These are phyloP conservation scores for Oligia latruncula DNA, from an alignment of 2,888 invertebrate species.

Conservation along the genomic window DNA sequence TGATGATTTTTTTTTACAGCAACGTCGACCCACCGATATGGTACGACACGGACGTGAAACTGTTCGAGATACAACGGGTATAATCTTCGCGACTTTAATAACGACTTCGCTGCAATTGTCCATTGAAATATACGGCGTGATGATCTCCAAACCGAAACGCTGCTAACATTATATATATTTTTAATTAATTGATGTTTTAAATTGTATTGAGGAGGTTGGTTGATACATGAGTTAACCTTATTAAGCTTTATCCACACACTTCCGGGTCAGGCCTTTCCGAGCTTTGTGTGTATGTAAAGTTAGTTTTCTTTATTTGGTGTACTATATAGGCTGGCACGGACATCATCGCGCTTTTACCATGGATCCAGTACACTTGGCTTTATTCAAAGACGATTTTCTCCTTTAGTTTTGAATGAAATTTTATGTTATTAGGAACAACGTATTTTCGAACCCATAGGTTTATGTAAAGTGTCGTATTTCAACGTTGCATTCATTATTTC, in stretches of 20 bases:
- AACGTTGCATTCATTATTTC: too few species aligned
- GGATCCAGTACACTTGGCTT: too few species aligned
- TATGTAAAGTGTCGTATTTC: too few species aligned
- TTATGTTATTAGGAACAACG: too few species aligned
- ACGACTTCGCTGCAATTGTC: constrained; percentile 22
- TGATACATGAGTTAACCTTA: constrained; percentile 1
- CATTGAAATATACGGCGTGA: constrained; percentile 3
- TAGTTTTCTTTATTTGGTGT: neutral
- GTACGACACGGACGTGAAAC: constrained; percentile 99
- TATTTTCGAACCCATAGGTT: too few species aligned
- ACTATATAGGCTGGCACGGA: neutral
- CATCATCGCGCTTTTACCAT: too few species aligned
- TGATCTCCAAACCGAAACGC: constrained; percentile 41
- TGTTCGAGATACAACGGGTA: constrained; percentile 99
- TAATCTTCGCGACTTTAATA: constrained; percentile 81
- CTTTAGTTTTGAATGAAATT: too few species aligned
- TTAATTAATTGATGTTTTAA: constrained; percentile 3
- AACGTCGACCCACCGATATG: constrained; percentile 99
- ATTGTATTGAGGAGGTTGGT: constrained; percentile 3
- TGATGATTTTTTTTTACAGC: constrained; percentile 87
- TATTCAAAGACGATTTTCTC: too few species aligned
- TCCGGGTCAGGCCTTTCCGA: neutral
- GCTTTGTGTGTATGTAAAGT: neutral
- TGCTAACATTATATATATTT: constrained; percentile 2
- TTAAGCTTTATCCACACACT: constrained; percentile 10